Conservation (phyloP, 2,797 vertebrate species). For the Aselliscus stoliczkanus region DNA sequence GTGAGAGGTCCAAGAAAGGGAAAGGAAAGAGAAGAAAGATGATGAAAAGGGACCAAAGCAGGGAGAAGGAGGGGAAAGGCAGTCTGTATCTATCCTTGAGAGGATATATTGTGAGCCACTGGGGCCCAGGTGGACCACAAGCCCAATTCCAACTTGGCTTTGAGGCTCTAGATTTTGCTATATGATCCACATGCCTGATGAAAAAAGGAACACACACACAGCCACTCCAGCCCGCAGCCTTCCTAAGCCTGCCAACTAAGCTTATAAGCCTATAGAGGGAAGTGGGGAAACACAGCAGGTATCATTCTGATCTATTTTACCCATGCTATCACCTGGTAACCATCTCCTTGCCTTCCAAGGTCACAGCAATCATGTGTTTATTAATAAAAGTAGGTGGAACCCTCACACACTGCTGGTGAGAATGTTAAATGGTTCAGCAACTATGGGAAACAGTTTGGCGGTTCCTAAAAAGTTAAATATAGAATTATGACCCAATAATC, state of each 20-base stretch:
- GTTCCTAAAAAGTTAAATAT: background rate
- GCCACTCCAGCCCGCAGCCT: background rate
- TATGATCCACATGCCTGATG: background rate
- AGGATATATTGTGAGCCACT: background rate
- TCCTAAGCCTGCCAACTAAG: background rate
- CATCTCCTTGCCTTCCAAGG: background rate
- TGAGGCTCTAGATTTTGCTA: background rate
- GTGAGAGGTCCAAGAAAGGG: background rate
- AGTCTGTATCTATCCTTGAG: background rate
- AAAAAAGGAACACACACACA: background rate
- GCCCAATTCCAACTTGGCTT: background rate
- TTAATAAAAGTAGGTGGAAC: background rate
- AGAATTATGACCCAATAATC: background rate
- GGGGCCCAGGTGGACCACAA: background rate
- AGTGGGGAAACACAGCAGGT: background rate
- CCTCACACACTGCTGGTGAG: background rate
- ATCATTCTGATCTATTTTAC: background rate
- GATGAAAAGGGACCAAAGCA: background rate
- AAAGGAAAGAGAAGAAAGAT: slow-evolving; percentile 60
- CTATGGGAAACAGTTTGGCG: background rate
- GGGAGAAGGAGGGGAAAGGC: slow-evolving; percentile 76
- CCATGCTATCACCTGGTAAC: background rate
- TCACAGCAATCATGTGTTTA: background rate
- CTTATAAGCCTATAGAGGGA: background rate
- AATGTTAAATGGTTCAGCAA: background rate